Evolutionary conservation across 2,113 vertebrate genomes (phyloP).

Genomic region (Lepisosteus oculatus): DNA sequence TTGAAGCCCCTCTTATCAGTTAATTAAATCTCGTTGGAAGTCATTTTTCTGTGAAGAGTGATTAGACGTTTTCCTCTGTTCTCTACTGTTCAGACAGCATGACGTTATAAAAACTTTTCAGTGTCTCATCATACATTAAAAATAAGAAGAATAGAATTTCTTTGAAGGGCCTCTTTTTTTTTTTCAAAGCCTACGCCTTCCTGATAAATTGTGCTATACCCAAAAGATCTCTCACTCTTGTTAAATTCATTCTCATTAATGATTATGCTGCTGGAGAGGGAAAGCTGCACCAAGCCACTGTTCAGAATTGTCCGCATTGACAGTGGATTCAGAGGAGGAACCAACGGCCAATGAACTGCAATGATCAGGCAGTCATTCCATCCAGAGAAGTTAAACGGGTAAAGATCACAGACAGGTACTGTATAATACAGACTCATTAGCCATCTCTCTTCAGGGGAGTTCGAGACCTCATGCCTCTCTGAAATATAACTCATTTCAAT

Average conservation of each 20-base stretch:
- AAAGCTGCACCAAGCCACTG: neutral
- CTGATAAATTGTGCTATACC: slow-evolving; percentile 72
- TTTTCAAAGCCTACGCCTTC: slow-evolving; percentile 61
- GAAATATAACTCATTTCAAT: too few relatives aligned
- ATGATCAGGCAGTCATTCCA: too few relatives aligned
- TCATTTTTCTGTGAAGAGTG: slow-evolving; percentile 70
- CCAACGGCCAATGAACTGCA: too few relatives aligned
- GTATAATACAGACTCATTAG: too few relatives aligned
- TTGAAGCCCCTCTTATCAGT: slow-evolving; percentile 82
- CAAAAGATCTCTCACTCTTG: slow-evolving; percentile 74
- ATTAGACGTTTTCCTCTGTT: slow-evolving; percentile 72
- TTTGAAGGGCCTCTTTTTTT: slow-evolving; percentile 62
- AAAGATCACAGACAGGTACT: too few relatives aligned
- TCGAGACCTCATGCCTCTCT: too few relatives aligned
- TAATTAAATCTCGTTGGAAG: slow-evolving; percentile 83
- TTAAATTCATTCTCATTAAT: slow-evolving; percentile 74
- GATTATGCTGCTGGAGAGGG: slow-evolving; percentile 23
- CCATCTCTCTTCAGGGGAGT: too few relatives aligned
- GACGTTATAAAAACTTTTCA: slow-evolving; percentile 75
- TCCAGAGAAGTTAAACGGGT: too few relatives aligned
- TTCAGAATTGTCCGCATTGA: neutral
- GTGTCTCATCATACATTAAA: slow-evolving; percentile 78
- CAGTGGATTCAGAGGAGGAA: neutral
- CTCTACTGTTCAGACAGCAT: slow-evolving; percentile 69
- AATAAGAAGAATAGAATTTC: slow-evolving; percentile 78